Base-by-base conservation (phyloP, 2,797 vertebrate species). In the Acrocephalus scirpaceus region DNA sequence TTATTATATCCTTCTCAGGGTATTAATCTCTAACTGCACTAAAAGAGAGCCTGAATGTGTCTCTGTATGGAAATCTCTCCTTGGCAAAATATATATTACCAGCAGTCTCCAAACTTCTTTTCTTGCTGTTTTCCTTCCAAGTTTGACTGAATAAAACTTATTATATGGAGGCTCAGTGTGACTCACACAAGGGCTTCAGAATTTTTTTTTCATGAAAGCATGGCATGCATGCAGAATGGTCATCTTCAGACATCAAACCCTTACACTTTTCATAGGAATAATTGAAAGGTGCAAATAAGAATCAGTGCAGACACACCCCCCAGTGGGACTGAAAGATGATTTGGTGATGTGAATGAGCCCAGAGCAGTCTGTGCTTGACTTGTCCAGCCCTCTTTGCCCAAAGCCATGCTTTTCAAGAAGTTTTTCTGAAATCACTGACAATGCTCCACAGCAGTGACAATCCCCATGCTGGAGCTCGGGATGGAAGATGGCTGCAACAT, bases 221-320 rank as follows among this genome's bases (percentile, higher is more conserved):
- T 0, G 1, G 21, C 5, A 30, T 13, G 17, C 11, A 8, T 18
- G 6, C 13, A 36, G 47, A 57, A 44, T 9, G 47, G 65, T 44
- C 61, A 32, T 32, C 29, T 32, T 77, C 65, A 74, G 47, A 23
- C 4, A 3, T 12, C 38, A 29, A 45, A 36, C 26, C 5, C 34
- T n/a, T 27, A 22, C 14, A 16, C 30, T 48, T 76, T 13, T 11
- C 30, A 8, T 2, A 14, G 9, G 23, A 74, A 50, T 86, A 54
- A 38, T 2, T 82, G 56, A 62, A 67, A 91, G 21, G 23, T 47
- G 42, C 47, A 74, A 77, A n/a, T 38, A 60, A 76, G 74, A 45
- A 47, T 56, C 29, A 21, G 5, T 36, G 57, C n/a, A 62, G 51
- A 62, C 61, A n/a, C 22, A 5, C 13, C 15, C 15, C 16, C 79